Evolutionary conservation across 2,888 invertebrate species (phyloP), one percentile per base, ranked within the genome.

Genomic region (Synergus japonicus): DNA sequence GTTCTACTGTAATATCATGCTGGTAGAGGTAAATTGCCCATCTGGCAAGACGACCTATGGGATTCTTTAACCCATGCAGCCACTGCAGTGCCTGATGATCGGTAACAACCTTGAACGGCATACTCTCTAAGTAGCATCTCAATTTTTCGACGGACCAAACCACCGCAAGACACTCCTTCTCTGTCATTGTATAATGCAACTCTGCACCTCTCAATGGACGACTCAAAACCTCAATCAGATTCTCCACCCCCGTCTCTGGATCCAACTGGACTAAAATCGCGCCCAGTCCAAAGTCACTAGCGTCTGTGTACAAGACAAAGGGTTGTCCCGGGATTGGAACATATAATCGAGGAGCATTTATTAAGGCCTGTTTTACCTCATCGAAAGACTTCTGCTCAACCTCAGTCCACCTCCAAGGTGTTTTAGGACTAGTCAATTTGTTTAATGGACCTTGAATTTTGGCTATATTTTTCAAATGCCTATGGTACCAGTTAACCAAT

Each of bases 401-500:
- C 0, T 81, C 82, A 4, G 82, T 82, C 83, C 82, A 84, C 22
- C 77, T 81, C 83, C 43, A 84, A 1, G 80, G 76, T 0, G 76
- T 58, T n/a, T 82, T 82, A 0, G 79, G 80, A 29, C 81, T 83
- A 0, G 80, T 81, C 4, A 82, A 69, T 73, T 84, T 82, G 12
- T 81, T 81, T 1, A 22, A 22, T 22, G 22, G 22, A 22, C 22
- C 22, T 1, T 22, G 22, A 1, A 22, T 22, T 1, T 76, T 67
- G 0, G 80, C 79, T 4, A 84, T 77, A 22, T 77, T 76, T 15
- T 76, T 76, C 0, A 82, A n/a, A 15, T 83, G 82, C 0, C 83
- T 64, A 10, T 83, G 83, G 29, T 83, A 83, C 83, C 80, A 84
- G 13, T 83, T 83, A 0, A 83, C 77, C 0, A 78, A 18, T 2